phyloP scores from a whole-genome alignment of 2,797 vertebrate species.

The Kryptolebias ocellatus region DNA sequence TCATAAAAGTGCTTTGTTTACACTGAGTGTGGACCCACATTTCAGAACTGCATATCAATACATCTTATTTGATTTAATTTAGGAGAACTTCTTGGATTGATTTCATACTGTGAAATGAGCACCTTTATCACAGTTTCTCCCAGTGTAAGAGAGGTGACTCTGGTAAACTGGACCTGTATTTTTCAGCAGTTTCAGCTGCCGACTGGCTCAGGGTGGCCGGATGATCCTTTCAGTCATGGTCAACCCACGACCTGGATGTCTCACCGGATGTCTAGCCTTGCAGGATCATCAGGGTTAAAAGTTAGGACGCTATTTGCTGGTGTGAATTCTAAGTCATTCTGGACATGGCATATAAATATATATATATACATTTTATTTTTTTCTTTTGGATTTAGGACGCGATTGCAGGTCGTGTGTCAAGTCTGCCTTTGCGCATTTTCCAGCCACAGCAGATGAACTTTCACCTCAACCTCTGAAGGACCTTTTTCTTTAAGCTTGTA shows the following conservation, averaged over 20 bases:
- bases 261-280: conserved; percentile 10
- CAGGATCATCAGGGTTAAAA: conserved; percentile 21
- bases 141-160: no score
- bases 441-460: conserved; percentile 81
- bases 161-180: not conserved
- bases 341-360: no score
- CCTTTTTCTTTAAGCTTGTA: conserved; percentile 51
- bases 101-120: no score
- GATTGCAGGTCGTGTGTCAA: conserved; percentile 53
- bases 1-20: no score
- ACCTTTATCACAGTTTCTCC: no score
- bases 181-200: not conserved
- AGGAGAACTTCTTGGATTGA: no score
- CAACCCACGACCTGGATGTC: conserved; percentile 11
- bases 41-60: no score
- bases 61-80: no score
- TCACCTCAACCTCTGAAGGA: conserved; percentile 75
- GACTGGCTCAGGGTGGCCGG: not conserved
- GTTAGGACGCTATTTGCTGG: conserved; percentile 1
- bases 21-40: no score
- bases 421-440: conserved; percentile 58
- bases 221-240: conserved; percentile 6
- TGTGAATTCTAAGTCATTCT: no score
- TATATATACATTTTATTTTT: no score
- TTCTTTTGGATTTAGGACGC: no score